These are phyloP conservation scores for Amazona ochrocephala DNA, from an alignment of 2,797 vertebrate species.

Conservation along the genomic window DNA sequence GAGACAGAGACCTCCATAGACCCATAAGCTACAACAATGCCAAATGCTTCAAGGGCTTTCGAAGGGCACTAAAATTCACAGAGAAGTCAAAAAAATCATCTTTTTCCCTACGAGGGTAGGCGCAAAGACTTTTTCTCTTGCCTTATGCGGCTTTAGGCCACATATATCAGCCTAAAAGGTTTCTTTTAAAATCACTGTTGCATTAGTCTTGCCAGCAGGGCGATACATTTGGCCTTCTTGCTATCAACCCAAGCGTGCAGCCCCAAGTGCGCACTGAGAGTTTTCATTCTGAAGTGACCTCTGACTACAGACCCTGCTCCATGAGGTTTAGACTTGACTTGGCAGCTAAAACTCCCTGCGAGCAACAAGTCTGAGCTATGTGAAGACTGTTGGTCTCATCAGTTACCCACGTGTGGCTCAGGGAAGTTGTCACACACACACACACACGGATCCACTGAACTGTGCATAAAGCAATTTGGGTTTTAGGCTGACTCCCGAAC, in stretches of 20 bases:
- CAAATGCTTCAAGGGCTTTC: neutral
- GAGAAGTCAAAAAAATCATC: neutral
- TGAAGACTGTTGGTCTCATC: neutral
- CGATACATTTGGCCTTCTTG: neutral
- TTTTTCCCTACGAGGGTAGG: neutral
- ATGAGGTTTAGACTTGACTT: neutral
- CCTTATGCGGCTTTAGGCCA: neutral
- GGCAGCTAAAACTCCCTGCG: neutral
- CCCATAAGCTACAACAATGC: neutral
- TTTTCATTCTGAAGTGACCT: neutral
- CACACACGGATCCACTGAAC: no score
- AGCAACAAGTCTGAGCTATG: neutral
- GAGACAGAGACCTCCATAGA: neutral
- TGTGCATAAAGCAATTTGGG: neutral
- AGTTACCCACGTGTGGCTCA: fast-evolving
- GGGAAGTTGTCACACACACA: neutral
- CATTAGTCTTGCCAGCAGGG: neutral
- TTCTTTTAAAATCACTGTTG: neutral
- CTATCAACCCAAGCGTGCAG: neutral
- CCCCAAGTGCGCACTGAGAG: neutral
- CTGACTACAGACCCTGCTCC: neutral
- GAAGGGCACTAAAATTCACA: neutral
- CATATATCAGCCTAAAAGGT: neutral
- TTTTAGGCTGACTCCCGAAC: neutral
- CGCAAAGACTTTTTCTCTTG: neutral